A percentile compares a stretch with the other conserved stretches of the same genome.
Conservation (phyloP, 2,113 vertebrate genomes). For the Manacus vitellinus region DNA sequence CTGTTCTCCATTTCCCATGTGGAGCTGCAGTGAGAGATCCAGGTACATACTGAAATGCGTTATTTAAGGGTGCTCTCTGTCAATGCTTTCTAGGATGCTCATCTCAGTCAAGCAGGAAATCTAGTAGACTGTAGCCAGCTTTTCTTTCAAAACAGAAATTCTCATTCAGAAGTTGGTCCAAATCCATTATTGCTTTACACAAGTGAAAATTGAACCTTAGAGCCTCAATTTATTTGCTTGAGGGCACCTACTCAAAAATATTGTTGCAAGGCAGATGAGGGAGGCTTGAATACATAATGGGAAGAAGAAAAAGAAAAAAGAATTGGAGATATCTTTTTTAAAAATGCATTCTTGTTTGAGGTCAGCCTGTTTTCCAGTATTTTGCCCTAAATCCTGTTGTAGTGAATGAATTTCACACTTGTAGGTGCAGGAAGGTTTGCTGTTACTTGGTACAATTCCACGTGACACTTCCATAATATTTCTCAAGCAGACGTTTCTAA, state of each 20-base stretch:
- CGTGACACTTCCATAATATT: background rate
- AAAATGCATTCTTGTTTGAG: background rate
- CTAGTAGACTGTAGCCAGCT: background rate
- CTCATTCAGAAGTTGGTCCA: background rate
- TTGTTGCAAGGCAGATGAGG: accelerated
- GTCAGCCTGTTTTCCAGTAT: background rate
- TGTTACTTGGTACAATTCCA: background rate
- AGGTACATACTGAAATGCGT: background rate
- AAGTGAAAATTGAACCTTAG: background rate
- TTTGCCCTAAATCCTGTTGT: background rate
- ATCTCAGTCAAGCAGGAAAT: background rate
- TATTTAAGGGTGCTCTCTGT: background rate
- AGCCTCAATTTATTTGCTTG: background rate
- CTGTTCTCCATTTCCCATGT: background rate
- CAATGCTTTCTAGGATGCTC: background rate
- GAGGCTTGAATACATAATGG: background rate
- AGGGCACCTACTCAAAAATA: background rate
- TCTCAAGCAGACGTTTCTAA: background rate
- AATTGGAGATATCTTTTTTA: background rate
- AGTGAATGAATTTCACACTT: background rate
- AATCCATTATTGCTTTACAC: background rate
- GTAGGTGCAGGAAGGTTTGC: background rate
- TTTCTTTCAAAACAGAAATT: background rate
- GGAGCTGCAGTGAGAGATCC: background rate
- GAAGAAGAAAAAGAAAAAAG: too few species aligned